These are phyloP conservation scores for Mesitornis unicolor DNA, from an alignment of 2,113 vertebrate genomes.

Conservation along the genomic window DNA sequence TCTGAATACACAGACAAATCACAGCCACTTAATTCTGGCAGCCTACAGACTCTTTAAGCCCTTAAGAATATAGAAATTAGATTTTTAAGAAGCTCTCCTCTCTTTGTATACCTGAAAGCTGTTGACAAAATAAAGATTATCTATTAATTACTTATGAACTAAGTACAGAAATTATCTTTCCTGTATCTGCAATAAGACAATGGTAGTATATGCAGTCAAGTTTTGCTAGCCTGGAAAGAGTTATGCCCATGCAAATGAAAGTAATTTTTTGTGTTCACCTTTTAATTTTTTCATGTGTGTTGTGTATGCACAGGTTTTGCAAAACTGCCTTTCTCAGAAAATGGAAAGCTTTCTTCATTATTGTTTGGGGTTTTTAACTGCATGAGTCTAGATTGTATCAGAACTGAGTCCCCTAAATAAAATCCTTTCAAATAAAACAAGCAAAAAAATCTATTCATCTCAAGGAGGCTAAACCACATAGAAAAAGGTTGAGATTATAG, in stretches of 20 bases:
- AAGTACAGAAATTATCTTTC: background rate
- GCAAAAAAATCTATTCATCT: background rate
- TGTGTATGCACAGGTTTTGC: background rate
- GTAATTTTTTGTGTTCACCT: background rate
- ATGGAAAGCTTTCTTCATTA: background rate
- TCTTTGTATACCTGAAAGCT: background rate
- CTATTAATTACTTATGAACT: background rate
- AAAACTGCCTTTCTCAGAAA: background rate
- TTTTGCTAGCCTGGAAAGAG: background rate
- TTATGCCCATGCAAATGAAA: background rate
- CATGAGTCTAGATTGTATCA: background rate
- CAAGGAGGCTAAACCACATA: constrained; percentile 8
- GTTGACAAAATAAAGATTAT: background rate
- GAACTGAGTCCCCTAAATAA: background rate
- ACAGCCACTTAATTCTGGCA: background rate
- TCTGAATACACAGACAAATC: background rate
- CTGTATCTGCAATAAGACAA: background rate
- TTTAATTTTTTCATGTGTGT: background rate
- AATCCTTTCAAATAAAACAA: constrained; percentile 18
- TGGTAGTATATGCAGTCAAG: background rate
- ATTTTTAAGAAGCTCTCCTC: background rate
- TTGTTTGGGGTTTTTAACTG: constrained; percentile 1
- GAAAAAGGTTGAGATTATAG: constrained; percentile 28
- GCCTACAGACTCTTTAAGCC: background rate
- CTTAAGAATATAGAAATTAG: background rate